Base-by-base conservation (phyloP, 2,797 vertebrate species). In the Antennarius maculatus region DNA sequence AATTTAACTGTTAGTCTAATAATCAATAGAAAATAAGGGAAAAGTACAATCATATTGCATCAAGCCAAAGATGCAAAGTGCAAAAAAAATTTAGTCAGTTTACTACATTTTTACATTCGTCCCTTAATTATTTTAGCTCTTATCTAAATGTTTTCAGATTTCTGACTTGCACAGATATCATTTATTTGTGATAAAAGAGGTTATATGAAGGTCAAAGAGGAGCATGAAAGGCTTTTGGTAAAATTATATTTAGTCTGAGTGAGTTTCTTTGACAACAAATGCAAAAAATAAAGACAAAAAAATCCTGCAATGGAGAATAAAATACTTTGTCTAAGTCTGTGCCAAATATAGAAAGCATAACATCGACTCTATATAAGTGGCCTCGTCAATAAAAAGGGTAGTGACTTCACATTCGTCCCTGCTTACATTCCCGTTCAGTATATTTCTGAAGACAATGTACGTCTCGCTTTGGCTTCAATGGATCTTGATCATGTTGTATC, bases 401-500 rank as follows among this genome's bases (percentile, higher is more conserved):
- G 47, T 61, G 5, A 47, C 48, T 18, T 55, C 57, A 42, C 16
- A 47, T 51, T 57, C 31, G 46, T 18, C 17, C 64, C 39, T 31
- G 17, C n/a, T 5, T 18, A 61, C 17, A 43, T 42, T 74, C 45
- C 3, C 49, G 42, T 71, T 55, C 51, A 62, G 29, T 54, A 29
- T 10, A 65, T 18, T 62, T 4, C 17, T 56, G 16, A 29, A 67
- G 47, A 55, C 9, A 42, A 34, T 4, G 59, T 46, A 23, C 64
- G 39, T 31, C 31, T 73, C 50, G 41, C 50, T 61, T 56, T 45
- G 55, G 54, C 59, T 18, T 41, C n/a, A 53, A 41, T 69, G 18
- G 52, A 61, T 66, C 49, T 63, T 52, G 39, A 15, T 66, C 64
- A 58, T 63, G 43, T 69, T 68, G 53, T 69, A 79, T 66, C 59